These are phyloP conservation scores for Protomyctophum bolini DNA, from an alignment of 2,113 vertebrate genomes.

Conservation along the genomic window DNA sequence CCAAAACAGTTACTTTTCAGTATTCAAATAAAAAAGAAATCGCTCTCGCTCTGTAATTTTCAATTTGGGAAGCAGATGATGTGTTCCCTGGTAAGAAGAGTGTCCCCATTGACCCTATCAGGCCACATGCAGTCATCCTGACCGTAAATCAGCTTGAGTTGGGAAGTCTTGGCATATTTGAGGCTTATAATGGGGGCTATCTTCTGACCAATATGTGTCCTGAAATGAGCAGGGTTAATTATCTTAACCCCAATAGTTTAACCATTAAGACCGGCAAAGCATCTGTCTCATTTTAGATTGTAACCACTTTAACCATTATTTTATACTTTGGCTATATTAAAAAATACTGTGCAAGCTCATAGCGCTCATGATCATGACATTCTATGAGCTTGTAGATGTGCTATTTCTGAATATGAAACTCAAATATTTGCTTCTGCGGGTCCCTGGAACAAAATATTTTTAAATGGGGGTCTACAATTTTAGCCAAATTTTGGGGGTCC, in stretches of 20 bases:
- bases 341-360: not conserved
- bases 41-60: slow-evolving; percentile 21
- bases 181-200: slow-evolving; percentile 54
- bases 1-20: too few species aligned
- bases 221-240: slow-evolving; percentile 46
- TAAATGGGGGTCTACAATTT: too few species aligned
- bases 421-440: too few species aligned
- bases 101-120: slow-evolving; percentile 17
- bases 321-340: not conserved
- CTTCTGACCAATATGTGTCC: slow-evolving; percentile 42
- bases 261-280: not conserved
- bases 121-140: not conserved
- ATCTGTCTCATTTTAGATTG: too few species aligned
- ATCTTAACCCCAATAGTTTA: slow-evolving; percentile 29
- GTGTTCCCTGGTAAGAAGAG: slow-evolving; percentile 26
- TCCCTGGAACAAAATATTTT: too few species aligned
- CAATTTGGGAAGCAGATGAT: slow-evolving; percentile 15
- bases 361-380: not conserved
- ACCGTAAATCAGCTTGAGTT: slow-evolving; percentile 54
- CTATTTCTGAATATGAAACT: too few species aligned
- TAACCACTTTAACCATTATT: too few species aligned
- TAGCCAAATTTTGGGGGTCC: too few species aligned
- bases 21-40: too few species aligned
- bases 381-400: too few species aligned
- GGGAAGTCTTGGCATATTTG: slow-evolving; percentile 56